Evolutionary conservation across 2,888 invertebrate species (phyloP).

Genomic region (Rhyacophila evoluta): DNA sequence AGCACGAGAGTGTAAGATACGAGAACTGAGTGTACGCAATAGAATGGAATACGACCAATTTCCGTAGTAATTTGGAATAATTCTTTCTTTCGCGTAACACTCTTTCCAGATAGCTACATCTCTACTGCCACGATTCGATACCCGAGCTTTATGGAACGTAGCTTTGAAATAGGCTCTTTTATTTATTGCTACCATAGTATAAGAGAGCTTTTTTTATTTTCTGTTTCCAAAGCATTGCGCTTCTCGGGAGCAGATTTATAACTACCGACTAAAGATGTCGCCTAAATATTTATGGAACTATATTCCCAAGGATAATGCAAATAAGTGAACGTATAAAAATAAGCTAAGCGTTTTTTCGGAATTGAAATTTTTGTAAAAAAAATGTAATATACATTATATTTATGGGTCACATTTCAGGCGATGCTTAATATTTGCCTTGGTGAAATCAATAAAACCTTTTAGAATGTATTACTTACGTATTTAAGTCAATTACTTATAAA

Average conservation of each 20-base stretch:
- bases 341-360: neutral
- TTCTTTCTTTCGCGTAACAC: slow-evolving; percentile 13
- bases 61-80: slow-evolving; percentile 21
- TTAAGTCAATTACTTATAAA: too few relatives aligned
- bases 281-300: slow-evolving; percentile 17
- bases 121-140: neutral
- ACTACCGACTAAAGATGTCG: slow-evolving; percentile 24
- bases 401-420: too few relatives aligned
- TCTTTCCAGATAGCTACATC: slow-evolving; percentile 5
- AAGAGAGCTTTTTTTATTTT: slow-evolving; percentile 22
- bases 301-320: slow-evolving; percentile 12
- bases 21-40: neutral
- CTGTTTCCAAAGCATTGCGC: slow-evolving; percentile 18
- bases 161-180: slow-evolving; percentile 14
- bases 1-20: neutral
- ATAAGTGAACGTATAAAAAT: neutral
- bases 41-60: slow-evolving; percentile 22
- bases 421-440: too few relatives aligned
- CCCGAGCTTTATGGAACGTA: slow-evolving; percentile 22
- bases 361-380: neutral
- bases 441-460: too few relatives aligned
- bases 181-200: slow-evolving; percentile 1
- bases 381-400: too few relatives aligned
- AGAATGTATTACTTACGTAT: too few relatives aligned
- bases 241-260: slow-evolving; percentile 13